Evolutionary conservation across 2,888 invertebrate genomes (phyloP), one percentile per base, ranked within the genome.

Genomic region (Eubasilissa splendida): DNA sequence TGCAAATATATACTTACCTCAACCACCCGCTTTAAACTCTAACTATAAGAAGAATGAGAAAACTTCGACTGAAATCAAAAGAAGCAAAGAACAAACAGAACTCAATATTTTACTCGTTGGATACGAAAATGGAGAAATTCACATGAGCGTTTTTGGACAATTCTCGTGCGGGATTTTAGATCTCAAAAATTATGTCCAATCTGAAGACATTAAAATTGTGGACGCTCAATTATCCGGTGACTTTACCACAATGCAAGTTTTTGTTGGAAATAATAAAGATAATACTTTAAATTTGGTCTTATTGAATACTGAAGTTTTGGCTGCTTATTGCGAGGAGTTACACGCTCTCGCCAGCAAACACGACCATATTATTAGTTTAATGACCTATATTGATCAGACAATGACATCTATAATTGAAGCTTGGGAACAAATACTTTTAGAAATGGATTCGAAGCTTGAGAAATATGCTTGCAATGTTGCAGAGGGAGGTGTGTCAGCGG

Each of bases 381-480:
- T 95, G 86, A 92, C 92, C 85, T 91, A 92, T 83, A 88, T 96
- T 54, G 93, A 94, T 77, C 93, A 94, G 84, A 96, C 96, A 0
- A 94, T 97, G 88, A 92, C 93, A 84, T 94, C 95, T 8, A 94
- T 97, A 84, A 94, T 93, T 59, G 98, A 98, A 88, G 96, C 97
- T 0, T 98, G 97, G 97, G 98, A 98, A 87, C 97, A 96, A 84
- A 96, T 98, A 85, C 90, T 98, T 58, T 87, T 97, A 65, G 98
- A 98, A 90, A 96, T 98, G 94, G 98, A 98, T 87, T 94, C 95
- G 71, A 98, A 98, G 89, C 92, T 99, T 85, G 94, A 96, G 1
- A 94, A 94, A 84, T 98, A 97, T 90, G 97, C 97, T 11, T 93
- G 95, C 82, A 93, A 93, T 81, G 94, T 95, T 76, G 93, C 94